Conservation (phyloP, 2,797 vertebrate species). For the Lacerta viridis region DNA sequence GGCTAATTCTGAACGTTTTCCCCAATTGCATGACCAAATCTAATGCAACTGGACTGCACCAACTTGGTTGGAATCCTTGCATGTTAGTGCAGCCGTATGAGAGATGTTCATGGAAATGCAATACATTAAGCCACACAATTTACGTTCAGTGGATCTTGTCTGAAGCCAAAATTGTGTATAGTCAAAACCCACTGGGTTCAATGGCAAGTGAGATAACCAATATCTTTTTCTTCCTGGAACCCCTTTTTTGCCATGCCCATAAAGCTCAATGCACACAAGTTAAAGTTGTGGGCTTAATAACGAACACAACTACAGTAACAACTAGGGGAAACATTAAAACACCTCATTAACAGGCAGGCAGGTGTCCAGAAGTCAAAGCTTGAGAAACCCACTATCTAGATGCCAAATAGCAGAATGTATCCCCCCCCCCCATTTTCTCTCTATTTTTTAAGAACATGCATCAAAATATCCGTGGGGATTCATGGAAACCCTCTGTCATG, state of each 20-base stretch:
- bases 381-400: neutral
- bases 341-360: constrained; percentile 58
- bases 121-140: no score
- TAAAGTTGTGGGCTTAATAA: no score
- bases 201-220: no score
- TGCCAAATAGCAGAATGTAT: neutral
- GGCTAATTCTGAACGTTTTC: neutral
- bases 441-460: constrained; percentile 14
- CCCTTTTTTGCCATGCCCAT: no score
- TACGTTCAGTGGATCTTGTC: no score
- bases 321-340: neutral
- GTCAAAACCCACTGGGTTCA: no score
- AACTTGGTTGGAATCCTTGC: neutral
- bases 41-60: neutral
- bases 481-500: neutral
- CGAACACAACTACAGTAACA: neutral
- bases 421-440: neutral
- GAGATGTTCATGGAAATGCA: neutral
- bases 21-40: neutral
- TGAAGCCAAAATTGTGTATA: no score
- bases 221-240: no score
- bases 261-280: no score
- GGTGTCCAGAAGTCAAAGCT: constrained; percentile 29
- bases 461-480: neutral
- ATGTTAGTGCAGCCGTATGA: neutral